Percentiles rank a stretch among this genome's conserved stretches.
Evolutionary conservation across 1,140 invertebrate genomes (phyloP).

Genomic region (Dermatophagoides farinae): DNA sequence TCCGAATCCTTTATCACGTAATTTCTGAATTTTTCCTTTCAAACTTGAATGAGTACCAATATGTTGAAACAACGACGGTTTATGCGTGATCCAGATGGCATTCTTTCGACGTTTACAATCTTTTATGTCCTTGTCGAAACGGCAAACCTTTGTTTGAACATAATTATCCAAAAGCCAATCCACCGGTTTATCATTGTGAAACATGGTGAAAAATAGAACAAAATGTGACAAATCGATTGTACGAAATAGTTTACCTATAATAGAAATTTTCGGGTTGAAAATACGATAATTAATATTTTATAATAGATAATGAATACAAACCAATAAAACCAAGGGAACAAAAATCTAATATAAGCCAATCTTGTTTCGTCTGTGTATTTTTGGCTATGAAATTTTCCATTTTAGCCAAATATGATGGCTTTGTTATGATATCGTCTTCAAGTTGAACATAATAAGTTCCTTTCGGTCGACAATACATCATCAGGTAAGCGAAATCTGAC

Average conservation of each 20-base stretch:
- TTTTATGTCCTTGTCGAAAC: conserved; percentile 56
- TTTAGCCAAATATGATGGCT: conserved; percentile 50
- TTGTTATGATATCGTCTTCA: conserved; percentile 85
- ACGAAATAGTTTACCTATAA: conserved; percentile 65
- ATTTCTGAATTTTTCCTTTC: conserved; percentile 86
- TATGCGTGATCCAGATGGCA: conserved; percentile 62
- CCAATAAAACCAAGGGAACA: conserved; percentile 71
- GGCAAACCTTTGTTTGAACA: conserved; percentile 72
- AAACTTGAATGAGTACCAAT: conserved; percentile 85
- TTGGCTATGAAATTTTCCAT: conserved; percentile 70
- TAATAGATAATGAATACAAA: background rate
- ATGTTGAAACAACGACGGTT: conserved; percentile 65
- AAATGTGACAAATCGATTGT: conserved; percentile 65
- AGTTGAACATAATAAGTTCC: conserved; percentile 46
- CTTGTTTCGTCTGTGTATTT: conserved; percentile 44
- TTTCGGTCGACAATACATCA: conserved; percentile 66
- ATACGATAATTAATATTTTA: conserved; percentile 6
- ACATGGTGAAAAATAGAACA: conserved; percentile 80
- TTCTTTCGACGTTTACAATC: conserved; percentile 59
- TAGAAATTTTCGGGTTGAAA: conserved; percentile 27
- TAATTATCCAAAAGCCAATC: conserved; percentile 87
- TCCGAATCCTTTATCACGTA: conserved; percentile 84
- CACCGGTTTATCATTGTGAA: conserved; percentile 86
- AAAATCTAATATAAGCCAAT: conserved; percentile 86
- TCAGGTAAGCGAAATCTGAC: conserved; percentile 75